Conservation (phyloP, 2,888 invertebrate species). For the Spodoptera littoralis region DNA sequence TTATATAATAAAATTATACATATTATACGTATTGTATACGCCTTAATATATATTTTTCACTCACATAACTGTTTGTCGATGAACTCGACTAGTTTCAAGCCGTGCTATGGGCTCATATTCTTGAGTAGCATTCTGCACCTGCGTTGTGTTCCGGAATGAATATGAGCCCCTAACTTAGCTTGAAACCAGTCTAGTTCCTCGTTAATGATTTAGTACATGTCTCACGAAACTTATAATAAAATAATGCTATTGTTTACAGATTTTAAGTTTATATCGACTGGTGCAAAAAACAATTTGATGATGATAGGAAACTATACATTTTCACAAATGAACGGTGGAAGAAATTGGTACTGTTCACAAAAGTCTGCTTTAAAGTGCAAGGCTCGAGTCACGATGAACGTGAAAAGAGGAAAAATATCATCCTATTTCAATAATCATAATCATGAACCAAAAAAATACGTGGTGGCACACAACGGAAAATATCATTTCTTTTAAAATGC, state of each 20-base stretch:
- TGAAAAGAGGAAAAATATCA: constrained; percentile 25
- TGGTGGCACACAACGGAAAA: constrained; percentile 17
- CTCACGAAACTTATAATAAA: no score
- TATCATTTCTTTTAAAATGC: constrained; percentile 15
- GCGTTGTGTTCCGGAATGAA: no score
- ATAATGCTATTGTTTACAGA: constrained; percentile 41
- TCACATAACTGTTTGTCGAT: no score
- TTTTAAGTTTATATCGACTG: constrained; percentile 54
- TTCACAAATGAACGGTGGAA: constrained; percentile 57
- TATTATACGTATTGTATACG: no score
- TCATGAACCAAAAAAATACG: constrained; percentile 24
- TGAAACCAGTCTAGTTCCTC: no score
- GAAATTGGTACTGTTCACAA: constrained; percentile 69
- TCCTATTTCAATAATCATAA: constrained; percentile 12
- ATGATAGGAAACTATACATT: constrained; percentile 61
- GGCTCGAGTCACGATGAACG: constrained; percentile 55
- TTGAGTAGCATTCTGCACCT: no score
- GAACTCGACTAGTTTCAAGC: no score
- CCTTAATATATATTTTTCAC: no score
- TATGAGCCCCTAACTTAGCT: no score
- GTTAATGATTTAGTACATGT: no score
- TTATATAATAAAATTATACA: no score
- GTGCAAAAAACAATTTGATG: constrained; percentile 56
- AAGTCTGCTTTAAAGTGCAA: constrained; percentile 59
- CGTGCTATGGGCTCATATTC: no score